Conservation (phyloP, 1,140 invertebrate genomes). For the Drosophila eugracilis region DNA sequence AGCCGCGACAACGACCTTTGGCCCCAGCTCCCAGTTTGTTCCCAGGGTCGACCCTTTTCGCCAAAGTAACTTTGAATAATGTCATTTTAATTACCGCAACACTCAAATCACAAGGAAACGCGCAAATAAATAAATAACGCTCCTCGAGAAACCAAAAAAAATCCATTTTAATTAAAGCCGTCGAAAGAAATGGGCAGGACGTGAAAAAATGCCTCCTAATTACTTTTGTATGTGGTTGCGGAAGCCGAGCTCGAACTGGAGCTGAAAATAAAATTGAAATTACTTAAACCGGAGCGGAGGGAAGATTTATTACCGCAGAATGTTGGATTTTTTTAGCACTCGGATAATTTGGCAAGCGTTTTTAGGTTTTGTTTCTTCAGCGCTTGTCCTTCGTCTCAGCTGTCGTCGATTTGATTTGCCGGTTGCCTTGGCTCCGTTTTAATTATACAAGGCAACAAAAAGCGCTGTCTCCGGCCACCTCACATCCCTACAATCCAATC, state of each 20-base stretch:
- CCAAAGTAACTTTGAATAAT: constrained; percentile 67
- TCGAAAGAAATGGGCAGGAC: constrained; percentile 34
- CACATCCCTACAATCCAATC: constrained; percentile 65
- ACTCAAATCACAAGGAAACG: constrained; percentile 53
- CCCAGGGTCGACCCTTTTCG: constrained; percentile 48
- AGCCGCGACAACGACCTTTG: constrained; percentile 39
- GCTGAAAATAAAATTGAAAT: constrained; percentile 67
- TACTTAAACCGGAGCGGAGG: constrained; percentile 41
- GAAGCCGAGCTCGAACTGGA: constrained; percentile 18
- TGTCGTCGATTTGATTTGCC: constrained; percentile 58
- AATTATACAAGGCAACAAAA: constrained; percentile 57
- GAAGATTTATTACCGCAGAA: constrained; percentile 70
- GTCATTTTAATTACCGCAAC: constrained; percentile 82
- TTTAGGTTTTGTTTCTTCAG: constrained; percentile 9
- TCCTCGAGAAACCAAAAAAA: constrained; percentile 36
- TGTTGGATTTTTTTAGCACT: constrained; percentile 46
- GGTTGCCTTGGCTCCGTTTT: constrained; percentile 60
- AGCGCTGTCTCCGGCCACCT: constrained; percentile 33
- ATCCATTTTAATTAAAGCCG: constrained; percentile 73
- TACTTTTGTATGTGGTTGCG: constrained; percentile 54
- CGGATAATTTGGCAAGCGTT: constrained; percentile 56
- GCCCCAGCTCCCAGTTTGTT: constrained; percentile 2
- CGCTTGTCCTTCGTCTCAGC: constrained; percentile 26
- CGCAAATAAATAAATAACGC: constrained; percentile 46
- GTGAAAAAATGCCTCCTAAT: constrained; percentile 57